Evolutionary conservation across 1,140 invertebrate species (phyloP).

Genomic region (Neodiprion lecontei): DNA sequence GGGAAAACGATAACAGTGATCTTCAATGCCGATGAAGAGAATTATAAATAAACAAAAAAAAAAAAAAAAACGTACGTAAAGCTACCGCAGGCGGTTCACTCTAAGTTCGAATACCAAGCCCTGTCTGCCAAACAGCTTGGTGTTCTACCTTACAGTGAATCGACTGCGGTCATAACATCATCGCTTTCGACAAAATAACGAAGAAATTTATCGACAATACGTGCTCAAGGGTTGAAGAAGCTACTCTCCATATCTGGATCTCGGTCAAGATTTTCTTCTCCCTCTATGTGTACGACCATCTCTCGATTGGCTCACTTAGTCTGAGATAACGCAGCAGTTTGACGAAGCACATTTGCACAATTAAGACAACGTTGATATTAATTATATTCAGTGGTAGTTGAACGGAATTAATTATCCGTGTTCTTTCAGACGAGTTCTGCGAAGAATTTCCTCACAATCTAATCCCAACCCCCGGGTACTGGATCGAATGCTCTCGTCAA

Average conservation of each 20-base stretch:
- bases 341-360: constrained; percentile 8
- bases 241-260: neutral
- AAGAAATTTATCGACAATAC: constrained; percentile 32
- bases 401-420: constrained; percentile 12
- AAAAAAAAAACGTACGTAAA: constrained; percentile 22
- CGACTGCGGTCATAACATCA: constrained; percentile 58
- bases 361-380: neutral
- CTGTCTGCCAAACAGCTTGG: constrained; percentile 74
- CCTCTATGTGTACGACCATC: neutral
- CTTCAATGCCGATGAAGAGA: neutral
- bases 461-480: constrained; percentile 90
- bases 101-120: constrained; percentile 89
- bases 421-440: constrained; percentile 85
- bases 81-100: constrained; percentile 68
- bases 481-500: constrained; percentile 93
- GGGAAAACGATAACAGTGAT: neutral
- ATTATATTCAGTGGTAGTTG: neutral
- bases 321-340: neutral
- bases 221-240: constrained; percentile 33
- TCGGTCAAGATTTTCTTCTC: constrained; percentile 16
- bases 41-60: no score
- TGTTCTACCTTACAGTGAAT: constrained; percentile 91
- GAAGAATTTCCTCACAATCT: constrained; percentile 91
- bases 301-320: constrained; percentile 8
- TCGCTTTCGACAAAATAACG: neutral